Evolutionary conservation across 2,888 invertebrate species (phyloP), one percentile per base, ranked within the genome.

Genomic region (Synergus gifuensis): DNA sequence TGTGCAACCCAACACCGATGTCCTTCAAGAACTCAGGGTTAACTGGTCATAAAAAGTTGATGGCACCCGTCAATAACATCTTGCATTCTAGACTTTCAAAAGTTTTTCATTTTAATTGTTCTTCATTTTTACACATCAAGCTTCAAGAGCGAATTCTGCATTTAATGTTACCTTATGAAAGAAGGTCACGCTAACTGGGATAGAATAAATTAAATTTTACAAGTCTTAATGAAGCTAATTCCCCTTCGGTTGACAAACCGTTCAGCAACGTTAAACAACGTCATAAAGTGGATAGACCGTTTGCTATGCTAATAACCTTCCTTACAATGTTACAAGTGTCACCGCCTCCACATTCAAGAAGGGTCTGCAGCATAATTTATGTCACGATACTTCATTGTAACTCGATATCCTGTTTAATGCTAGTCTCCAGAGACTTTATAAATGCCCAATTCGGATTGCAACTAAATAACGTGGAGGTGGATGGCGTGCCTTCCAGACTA

Each of bases 1-100:
- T 73, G 49, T 73, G 73, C 54, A 73, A 73, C 73, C 54, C n/a
- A 54, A 73, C 73, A 73, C 73, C 28, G 54, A 49, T 49, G 73
- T 73, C 73, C 54, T 36, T 73, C 49, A 22, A 54, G 49, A 49
- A 54, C 49, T 69, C 73, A 46, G 49, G 49, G 28, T 73, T 54
- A 73, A 36, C 73, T 49, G 36, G 36, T 46, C 73, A 54, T 73
- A 73, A 73, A 73, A 73, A 73, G n/a, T 54, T 49, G 73, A 73
- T 73, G 73, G 73, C 28, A 73, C 73, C 54, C 8, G 73, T 73
- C 73, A 73, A 73, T 73, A 54, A 73, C 54, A 4, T 54, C 16
- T 49, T n/a, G 11, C n/a, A 54, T 73, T n/a, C 36, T 54, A 73
- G 49, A 54, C 49, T 73, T 54, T 73, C 54, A 4, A 54, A 54